Evolutionary conservation across 2,797 vertebrate species (phyloP).

Genomic region (Spinibarbus caldwelli): DNA sequence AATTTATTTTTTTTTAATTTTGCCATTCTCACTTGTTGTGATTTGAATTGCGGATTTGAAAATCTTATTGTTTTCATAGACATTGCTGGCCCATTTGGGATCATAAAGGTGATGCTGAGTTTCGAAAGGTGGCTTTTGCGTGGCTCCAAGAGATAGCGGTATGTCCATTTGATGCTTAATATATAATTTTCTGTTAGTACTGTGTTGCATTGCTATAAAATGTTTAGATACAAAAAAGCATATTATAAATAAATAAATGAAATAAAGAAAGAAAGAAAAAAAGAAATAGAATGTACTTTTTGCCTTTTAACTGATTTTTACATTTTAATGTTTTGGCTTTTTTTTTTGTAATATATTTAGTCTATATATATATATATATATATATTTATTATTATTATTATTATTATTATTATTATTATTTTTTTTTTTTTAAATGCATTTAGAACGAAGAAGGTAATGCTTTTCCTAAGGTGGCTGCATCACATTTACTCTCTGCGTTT

Average conservation of each 20-base stretch:
- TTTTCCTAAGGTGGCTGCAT: constrained; percentile 79
- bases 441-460: constrained; percentile 71
- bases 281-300: not conserved
- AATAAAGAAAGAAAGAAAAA: too few species aligned
- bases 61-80: constrained; percentile 66
- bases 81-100: constrained; percentile 75
- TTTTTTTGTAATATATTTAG: too few species aligned
- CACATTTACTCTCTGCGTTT: constrained; percentile 80
- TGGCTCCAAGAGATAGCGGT: constrained; percentile 90
- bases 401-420: too few species aligned
- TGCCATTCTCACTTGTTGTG: rapidly evolving
- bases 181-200: not conserved
- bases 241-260: too few species aligned
- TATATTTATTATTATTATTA: too few species aligned
- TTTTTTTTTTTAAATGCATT: not conserved
- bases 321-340: too few species aligned
- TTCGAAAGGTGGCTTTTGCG: constrained; percentile 79
- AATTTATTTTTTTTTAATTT: too few species aligned
- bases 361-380: too few species aligned
- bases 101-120: constrained; percentile 75
- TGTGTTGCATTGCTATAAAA: not conserved
- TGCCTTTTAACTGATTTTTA: too few species aligned
- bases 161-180: constrained; percentile 21
- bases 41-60: not conserved
- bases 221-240: not conserved